A percentile compares a stretch with the other conserved stretches of the same genome.
Conservation (phyloP, 1,140 invertebrate species). For the Drosophila repletoides region DNA sequence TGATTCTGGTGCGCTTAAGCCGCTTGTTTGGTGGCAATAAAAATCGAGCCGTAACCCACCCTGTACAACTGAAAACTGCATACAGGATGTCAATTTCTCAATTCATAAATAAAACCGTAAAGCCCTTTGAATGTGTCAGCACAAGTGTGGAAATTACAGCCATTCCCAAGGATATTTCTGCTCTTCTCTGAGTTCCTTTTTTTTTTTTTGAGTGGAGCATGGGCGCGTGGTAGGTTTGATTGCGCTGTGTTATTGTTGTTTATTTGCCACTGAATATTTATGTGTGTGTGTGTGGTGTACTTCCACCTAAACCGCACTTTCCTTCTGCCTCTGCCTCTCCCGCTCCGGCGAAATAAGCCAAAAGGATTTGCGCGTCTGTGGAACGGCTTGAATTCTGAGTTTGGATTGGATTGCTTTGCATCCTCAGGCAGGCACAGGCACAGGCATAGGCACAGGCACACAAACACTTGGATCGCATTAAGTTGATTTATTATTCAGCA, state of each 20-base stretch:
- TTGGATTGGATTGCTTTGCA: slow-evolving; percentile 68
- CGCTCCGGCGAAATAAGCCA: slow-evolving; percentile 39
- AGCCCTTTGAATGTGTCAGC: slow-evolving; percentile 81
- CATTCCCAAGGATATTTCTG: slow-evolving; percentile 21
- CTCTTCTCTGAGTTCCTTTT: neutral
- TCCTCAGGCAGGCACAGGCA: slow-evolving; percentile 44
- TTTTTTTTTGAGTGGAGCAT: neutral
- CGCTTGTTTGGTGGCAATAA: slow-evolving; percentile 81
- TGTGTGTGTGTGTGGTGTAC: neutral
- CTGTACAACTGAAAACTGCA: slow-evolving; percentile 15
- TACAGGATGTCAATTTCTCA: slow-evolving; percentile 76
- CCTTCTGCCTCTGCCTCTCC: neutral
- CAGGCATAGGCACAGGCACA: no score
- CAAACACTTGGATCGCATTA: slow-evolving; percentile 81
- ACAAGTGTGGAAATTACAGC: slow-evolving; percentile 80
- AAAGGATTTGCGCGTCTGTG: slow-evolving; percentile 55
- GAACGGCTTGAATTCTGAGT: slow-evolving; percentile 22
- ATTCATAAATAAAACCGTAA: slow-evolving; percentile 76
- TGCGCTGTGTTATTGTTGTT: slow-evolving; percentile 50
- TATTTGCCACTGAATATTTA: slow-evolving; percentile 28
- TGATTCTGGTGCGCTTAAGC: slow-evolving; percentile 67
- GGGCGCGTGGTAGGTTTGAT: slow-evolving; percentile 19
- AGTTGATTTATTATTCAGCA: slow-evolving; percentile 81
- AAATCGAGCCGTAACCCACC: slow-evolving; percentile 59
- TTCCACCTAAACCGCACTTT: slow-evolving; percentile 56